These are phyloP conservation scores for Myzus persicae DNA, from an alignment of 1,140 invertebrate genomes.

Conservation along the genomic window DNA sequence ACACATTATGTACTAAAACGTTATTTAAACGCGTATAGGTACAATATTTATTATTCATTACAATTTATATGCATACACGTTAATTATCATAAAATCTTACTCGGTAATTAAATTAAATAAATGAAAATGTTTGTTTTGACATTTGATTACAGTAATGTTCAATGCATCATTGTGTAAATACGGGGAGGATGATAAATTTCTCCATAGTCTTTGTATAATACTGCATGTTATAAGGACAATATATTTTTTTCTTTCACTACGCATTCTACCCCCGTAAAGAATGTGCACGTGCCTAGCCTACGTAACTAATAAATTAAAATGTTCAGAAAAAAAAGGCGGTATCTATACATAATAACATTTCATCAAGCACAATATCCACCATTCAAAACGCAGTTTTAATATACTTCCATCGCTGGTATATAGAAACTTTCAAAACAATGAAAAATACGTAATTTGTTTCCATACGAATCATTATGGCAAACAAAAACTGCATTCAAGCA, in stretches of 20 bases:
- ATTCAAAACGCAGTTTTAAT: background rate
- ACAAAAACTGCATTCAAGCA: background rate
- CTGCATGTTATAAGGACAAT: background rate
- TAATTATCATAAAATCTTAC: background rate
- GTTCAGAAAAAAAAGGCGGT: background rate
- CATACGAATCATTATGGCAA: background rate
- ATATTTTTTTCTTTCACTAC: background rate
- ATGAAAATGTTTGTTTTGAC: background rate
- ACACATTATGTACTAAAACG: background rate
- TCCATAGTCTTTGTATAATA: background rate
- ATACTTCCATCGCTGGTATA: background rate
- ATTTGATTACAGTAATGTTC: background rate
- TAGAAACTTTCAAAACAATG: background rate
- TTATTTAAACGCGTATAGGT: background rate
- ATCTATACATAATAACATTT: background rate
- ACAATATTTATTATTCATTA: background rate
- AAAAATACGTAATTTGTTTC: conserved; percentile 11
- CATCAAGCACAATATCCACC: background rate
- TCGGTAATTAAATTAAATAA: background rate
- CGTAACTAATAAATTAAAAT: conserved; percentile 20
- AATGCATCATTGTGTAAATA: conserved; percentile 1
- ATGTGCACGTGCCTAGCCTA: background rate
- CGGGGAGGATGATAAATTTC: background rate
- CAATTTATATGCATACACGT: background rate
- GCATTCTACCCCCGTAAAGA: background rate